Evolutionary conservation across 1,140 invertebrate species (phyloP).

Genomic region (Scylla paramamosain): DNA sequence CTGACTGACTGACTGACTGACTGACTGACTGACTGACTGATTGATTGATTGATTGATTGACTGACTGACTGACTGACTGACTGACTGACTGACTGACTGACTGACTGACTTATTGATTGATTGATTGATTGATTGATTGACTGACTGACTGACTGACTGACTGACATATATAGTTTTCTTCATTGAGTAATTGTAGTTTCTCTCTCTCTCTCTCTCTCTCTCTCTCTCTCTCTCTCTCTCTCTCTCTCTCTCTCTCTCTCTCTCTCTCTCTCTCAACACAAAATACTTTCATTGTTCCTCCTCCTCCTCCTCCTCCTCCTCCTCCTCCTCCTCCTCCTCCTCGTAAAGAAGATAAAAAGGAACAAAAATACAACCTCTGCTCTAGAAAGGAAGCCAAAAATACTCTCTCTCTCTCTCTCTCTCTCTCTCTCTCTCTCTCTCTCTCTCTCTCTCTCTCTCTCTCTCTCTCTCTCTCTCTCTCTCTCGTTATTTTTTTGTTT

Average conservation of each 20-base stretch:
- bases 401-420: constrained; percentile 15
- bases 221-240: too few relatives aligned
- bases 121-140: too few relatives aligned
- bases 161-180: background rate
- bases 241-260: too few relatives aligned
- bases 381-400: background rate
- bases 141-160: background rate
- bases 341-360: background rate
- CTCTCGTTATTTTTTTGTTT: background rate
- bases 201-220: too few relatives aligned
- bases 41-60: background rate
- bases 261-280: too few relatives aligned
- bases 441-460: constrained; percentile 52
- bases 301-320: background rate
- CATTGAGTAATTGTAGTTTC: background rate
- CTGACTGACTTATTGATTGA: too few relatives aligned
- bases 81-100: too few relatives aligned
- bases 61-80: too few relatives aligned
- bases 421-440: constrained; percentile 50
- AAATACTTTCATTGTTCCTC: background rate
- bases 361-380: background rate
- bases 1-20: too few relatives aligned
- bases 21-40: background rate
- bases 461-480: constrained; percentile 25
- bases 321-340: background rate